Evolutionary conservation across 2,113 vertebrate species (phyloP), one percentile per base, ranked within the genome.

Genomic region (Cololabis saira): DNA sequence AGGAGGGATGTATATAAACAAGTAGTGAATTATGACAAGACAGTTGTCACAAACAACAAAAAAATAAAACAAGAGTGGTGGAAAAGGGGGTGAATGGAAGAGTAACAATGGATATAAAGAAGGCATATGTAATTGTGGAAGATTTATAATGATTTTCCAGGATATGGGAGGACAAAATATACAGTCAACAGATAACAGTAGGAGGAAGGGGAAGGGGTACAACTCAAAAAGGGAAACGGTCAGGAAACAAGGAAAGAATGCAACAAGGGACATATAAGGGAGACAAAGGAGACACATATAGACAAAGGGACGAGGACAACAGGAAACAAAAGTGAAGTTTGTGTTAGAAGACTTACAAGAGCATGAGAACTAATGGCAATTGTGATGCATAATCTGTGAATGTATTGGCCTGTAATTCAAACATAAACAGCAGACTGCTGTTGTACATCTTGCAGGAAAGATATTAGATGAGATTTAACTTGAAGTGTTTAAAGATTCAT

Each of bases 271-370:
- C 47, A 82, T 72, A 81, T 57, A 77, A 49, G 63, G 58, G 48
- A 67, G 58, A 87, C 80, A 78, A 82, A 76, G 60, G 51, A 81
- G 64, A 82, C 62, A 83, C 60, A 57, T 27, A 52, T 42, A 82
- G 81, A 89, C 83, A 82, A 62, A 76, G 42, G 74, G 78, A 91
- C 80, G 58, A 84, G 47, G 81, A 89, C 82, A 83, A 84, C 87
- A 78, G 61, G 76, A 78, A 84, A 88, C 78, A 88, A 87, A 71
- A 88, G 78, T 77, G 83, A 67, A 87, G 74, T 71, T 83, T 73
- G 67, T 78, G 76, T 89, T 89, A 91, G 85, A 80, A 76, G 67
- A 87, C 71, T 47, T 83, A 77, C 57, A 80, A 62, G 58, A 70
- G 56, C 47, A 72, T 21, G 49, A 21, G 16, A 55, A 64, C 66